Evolutionary conservation across 2,797 vertebrate genomes (phyloP), one percentile per base, ranked within the genome.

Genomic region (Microctenopoma steveboyesi): DNA sequence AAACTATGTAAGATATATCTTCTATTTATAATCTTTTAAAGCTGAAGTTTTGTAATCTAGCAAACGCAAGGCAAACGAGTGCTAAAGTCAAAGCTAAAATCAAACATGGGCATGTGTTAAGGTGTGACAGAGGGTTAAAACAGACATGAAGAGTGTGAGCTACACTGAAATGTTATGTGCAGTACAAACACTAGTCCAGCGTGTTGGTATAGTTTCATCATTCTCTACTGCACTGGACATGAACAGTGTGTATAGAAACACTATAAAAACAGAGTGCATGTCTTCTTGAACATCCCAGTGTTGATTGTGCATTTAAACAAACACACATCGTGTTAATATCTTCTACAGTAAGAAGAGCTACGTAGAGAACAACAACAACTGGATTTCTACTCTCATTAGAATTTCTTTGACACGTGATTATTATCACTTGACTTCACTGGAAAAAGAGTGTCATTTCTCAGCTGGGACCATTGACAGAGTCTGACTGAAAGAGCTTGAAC

Each of bases 11-110:
- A 68, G 81, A 67, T 4, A 61, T 72, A 71, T 64, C 18, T 14
- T 83, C 43, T 79, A 76, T 87, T 74, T 87, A 84, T 76, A 22
- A 72, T 78, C 85, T 79, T 86, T 88, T 89, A 81, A 83, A 86
- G 64, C 51, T 3, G 5, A 75, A 79, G 48, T 66, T 55, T 49
- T 72, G 39, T 76, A 62, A 65, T 82, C 35, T 56, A 64, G 15
- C 56, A 35, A 72, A 40, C 56, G 18, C 48, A 50, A 15, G 42
- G n/a, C n/a, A 51, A 69, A 78, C 30, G 39, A 60, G 58, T 46
- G 27, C 61, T 25, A 4, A 69, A 51, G 13, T 33, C 51, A 7
- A 71, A 67, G 58, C 50, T 61, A 14, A 67, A 22, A 39, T 69
- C 55, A 22, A 65, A 71, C 64, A 45, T 3, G 69, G 79, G 76